Percentiles rank a stretch among this genome's conserved stretches.
These are phyloP conservation scores for Nannobrachium achirus DNA, from an alignment of 2,113 vertebrate genomes.

Conservation along the genomic window DNA sequence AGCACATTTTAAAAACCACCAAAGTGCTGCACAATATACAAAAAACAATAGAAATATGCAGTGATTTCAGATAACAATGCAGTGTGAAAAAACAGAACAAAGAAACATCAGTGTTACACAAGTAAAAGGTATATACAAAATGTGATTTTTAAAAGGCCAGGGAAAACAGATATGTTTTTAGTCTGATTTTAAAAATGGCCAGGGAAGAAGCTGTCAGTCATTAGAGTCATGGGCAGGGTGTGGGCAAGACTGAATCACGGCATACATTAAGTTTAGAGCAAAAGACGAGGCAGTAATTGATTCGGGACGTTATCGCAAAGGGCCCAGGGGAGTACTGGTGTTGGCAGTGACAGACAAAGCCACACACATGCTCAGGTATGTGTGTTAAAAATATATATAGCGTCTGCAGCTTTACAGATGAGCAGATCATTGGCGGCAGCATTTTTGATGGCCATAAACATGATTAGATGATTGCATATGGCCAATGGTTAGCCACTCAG, in stretches of 20 bases:
- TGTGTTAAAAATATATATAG: constrained; percentile 56
- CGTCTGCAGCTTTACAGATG: constrained; percentile 57
- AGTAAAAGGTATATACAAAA: too few species aligned
- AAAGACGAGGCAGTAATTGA: neutral
- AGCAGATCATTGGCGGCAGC: constrained; percentile 58
- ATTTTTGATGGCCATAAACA: constrained; percentile 66
- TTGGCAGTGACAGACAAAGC: constrained; percentile 53
- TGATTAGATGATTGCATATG: constrained; percentile 74
- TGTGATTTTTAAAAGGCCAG: too few species aligned
- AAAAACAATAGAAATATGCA: neutral
- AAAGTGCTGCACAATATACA: too few species aligned
- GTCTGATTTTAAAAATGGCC: too few species aligned
- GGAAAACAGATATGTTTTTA: too few species aligned
- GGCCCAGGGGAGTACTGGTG: constrained; percentile 54
- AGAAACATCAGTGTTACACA: too few species aligned
- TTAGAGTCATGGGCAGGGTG: too few species aligned
- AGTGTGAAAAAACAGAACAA: too few species aligned
- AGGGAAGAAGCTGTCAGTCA: too few species aligned
- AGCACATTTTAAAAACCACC: too few species aligned
- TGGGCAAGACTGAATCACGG: neutral
- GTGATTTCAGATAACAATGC: neutral
- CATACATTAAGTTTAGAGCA: too few species aligned
- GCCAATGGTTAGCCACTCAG: constrained; percentile 64
- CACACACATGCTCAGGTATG: constrained; percentile 61
- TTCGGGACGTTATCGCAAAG: constrained; percentile 28